A percentile compares a stretch with the other conserved stretches of the same genome.
Conservation (phyloP, 2,113 vertebrate genomes). For the Urocynchramus pylzowi region DNA sequence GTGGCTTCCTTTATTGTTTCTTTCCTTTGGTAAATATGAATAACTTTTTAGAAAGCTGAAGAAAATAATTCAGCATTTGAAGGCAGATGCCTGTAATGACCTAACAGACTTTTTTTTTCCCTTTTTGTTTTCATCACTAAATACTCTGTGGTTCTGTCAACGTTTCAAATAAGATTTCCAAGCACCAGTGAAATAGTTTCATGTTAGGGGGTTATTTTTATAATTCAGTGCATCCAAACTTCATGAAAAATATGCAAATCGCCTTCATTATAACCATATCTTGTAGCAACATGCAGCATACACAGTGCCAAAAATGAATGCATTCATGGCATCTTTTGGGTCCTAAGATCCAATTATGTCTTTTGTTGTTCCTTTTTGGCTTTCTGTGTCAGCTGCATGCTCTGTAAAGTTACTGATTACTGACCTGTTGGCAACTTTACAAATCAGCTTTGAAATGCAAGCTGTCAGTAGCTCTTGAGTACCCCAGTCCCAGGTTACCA, state of each 20-base stretch:
- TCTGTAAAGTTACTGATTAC: constrained; percentile 52
- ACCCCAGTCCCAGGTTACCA: constrained; percentile 20
- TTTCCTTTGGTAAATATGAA: constrained; percentile 13
- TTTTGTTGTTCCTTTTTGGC: constrained; percentile 16
- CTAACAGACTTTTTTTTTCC: background rate
- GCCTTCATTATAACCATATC: constrained; percentile 60
- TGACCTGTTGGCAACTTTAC: constrained; percentile 48
- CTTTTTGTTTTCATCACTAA: background rate
- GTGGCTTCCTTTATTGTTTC: background rate
- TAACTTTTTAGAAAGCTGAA: background rate
- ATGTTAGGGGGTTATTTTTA: constrained; percentile 40
- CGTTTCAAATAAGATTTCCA: constrained; percentile 8
- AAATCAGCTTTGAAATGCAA: constrained; percentile 31
- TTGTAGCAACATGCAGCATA: constrained; percentile 55
- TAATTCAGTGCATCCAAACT: constrained; percentile 52
- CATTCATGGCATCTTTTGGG: constrained; percentile 33
- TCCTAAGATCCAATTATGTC: constrained; percentile 10
- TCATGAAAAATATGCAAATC: constrained; percentile 66
- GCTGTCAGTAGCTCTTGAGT: constrained; percentile 16
- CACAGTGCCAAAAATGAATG: constrained; percentile 47
- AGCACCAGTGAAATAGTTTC: constrained; percentile 33
- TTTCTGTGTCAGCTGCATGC: constrained; percentile 32
- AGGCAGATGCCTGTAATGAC: constrained; percentile 26
- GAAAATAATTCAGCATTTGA: background rate
- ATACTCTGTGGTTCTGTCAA: constrained; percentile 20